Evolutionary conservation across 2,888 invertebrate genomes (phyloP).

Genomic region (Melikaiella ostensackeni): DNA sequence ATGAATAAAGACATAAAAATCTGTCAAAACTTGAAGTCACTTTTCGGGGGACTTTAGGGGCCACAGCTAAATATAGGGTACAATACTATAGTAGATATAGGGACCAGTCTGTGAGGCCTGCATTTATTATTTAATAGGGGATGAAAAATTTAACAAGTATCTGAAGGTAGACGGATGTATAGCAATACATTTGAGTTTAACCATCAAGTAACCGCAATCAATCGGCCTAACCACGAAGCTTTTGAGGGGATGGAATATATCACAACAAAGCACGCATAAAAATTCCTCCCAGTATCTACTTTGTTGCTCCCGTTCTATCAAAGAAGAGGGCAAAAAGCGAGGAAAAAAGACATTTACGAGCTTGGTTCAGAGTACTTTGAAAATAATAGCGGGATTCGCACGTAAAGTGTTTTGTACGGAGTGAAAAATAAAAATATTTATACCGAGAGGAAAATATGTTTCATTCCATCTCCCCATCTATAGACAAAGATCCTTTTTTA

Average conservation of each 20-base stretch:
- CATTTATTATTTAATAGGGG: no score
- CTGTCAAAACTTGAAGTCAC: no score
- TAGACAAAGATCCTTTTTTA: no score
- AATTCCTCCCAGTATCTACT: not conserved
- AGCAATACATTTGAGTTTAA: not conserved
- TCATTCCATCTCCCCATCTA: not conserved
- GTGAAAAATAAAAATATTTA: not conserved
- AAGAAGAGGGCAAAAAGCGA: not conserved
- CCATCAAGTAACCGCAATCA: not conserved
- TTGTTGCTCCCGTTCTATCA: not conserved
- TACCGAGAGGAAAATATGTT: not conserved
- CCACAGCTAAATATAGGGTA: no score
- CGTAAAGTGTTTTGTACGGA: not conserved
- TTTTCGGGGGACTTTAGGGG: no score
- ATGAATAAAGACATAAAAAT: no score
- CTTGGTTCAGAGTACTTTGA: not conserved
- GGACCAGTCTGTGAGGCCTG: no score
- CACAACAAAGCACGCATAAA: not conserved
- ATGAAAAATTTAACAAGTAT: no score
- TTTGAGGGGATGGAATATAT: not conserved
- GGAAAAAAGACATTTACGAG: not conserved
- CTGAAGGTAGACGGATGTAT: no score
- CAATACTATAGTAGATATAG: no score
- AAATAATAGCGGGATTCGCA: conserved; percentile 1
- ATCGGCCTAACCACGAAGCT: not conserved